phyloP scores from a whole-genome alignment of 2,113 vertebrate genomes.

The Archocentrus centrarchus region DNA sequence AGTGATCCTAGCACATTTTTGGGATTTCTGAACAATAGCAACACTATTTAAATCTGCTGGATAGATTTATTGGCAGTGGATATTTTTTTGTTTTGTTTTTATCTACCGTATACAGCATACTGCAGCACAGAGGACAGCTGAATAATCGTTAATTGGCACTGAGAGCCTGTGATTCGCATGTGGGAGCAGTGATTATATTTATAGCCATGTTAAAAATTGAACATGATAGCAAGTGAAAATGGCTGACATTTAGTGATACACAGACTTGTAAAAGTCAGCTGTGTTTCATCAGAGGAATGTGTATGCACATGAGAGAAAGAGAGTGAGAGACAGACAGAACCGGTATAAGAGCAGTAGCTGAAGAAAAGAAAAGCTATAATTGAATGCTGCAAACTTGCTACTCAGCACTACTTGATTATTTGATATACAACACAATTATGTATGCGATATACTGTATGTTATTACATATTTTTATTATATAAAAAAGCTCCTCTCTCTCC shows the following conservation, averaged over 20 bases:
- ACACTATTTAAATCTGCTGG: neutral
- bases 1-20: neutral
- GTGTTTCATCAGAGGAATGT: neutral
- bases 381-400: slow-evolving; percentile 27
- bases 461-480: neutral
- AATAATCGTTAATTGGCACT: slow-evolving; percentile 34
- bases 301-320: neutral
- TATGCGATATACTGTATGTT: neutral
- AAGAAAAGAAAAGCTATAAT: slow-evolving; percentile 29
- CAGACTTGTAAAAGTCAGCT: slow-evolving; percentile 27
- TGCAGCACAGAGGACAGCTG: neutral
- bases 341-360: neutral
- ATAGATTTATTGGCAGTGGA: neutral
- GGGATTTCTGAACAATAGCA: neutral
- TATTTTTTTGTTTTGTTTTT: neutral
- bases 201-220: slow-evolving; percentile 49
- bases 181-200: slow-evolving; percentile 33
- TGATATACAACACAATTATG: neutral
- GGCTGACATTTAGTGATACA: slow-evolving; percentile 48
- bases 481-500: neutral
- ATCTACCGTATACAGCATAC: slow-evolving; percentile 19
- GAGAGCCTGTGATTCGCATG: slow-evolving; percentile 26
- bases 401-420: slow-evolving; percentile 17
- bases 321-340: neutral
- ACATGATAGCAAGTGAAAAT: slow-evolving; percentile 11